Percentiles rank a stretch among this genome's conserved stretches.
Conservation (phyloP, 2,888 invertebrate genomes). For the Neocrepidodera transversa region DNA sequence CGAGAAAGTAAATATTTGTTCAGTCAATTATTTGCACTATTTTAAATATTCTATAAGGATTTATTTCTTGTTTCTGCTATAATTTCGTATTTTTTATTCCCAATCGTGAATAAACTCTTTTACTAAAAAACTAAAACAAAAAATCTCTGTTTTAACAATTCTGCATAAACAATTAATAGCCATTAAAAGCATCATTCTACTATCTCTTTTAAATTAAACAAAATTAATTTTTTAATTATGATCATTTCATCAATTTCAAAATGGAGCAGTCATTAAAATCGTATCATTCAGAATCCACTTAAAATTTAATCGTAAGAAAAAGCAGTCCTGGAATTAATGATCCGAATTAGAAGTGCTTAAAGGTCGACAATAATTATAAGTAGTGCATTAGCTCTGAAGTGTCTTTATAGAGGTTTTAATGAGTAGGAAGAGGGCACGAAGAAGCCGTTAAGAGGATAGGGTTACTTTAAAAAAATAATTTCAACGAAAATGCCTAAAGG, state of each 20-base stretch:
- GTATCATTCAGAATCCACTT: slow-evolving; percentile 16
- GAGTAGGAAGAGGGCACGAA: slow-evolving; percentile 17
- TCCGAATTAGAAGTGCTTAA: slow-evolving; percentile 32
- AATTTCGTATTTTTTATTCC: too few relatives aligned
- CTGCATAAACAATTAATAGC: too few relatives aligned
- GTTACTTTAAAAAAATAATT: too few relatives aligned
- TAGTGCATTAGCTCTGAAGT: slow-evolving; percentile 34
- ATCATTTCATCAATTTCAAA: slow-evolving; percentile 4
- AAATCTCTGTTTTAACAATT: too few relatives aligned
- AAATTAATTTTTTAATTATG: not conserved
- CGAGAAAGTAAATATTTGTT: too few relatives aligned
- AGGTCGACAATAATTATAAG: slow-evolving; percentile 34
- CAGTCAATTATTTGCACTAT: too few relatives aligned
- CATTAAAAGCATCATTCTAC: not conserved
- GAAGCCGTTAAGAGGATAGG: not conserved
- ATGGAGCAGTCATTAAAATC: slow-evolving; percentile 2
- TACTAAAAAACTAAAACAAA: too few relatives aligned
- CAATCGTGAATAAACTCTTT: too few relatives aligned
- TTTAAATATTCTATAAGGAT: too few relatives aligned
- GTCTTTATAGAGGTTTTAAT: slow-evolving; percentile 36
- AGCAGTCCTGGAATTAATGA: slow-evolving; percentile 36
- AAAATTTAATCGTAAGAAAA: slow-evolving; percentile 29
- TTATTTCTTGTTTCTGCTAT: too few relatives aligned
- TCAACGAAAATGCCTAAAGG: too few relatives aligned
- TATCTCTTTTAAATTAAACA: not conserved